Evolutionary conservation across 2,888 invertebrate genomes (phyloP).

Genomic region (Mongoloraphidia duomilia): DNA sequence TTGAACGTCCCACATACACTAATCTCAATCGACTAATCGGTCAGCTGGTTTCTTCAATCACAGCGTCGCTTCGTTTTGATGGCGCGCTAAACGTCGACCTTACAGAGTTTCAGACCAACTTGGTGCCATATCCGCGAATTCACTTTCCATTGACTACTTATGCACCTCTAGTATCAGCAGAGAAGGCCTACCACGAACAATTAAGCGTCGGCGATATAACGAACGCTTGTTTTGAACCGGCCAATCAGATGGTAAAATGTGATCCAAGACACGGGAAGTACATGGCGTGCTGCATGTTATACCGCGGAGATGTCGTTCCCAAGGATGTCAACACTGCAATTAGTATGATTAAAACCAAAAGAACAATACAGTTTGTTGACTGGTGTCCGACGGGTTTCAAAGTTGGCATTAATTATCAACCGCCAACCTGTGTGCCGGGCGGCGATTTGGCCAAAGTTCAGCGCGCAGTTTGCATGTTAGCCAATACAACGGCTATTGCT

Average conservation of each 20-base stretch:
- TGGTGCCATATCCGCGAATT: slow-evolving; percentile 42
- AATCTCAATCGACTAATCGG: slow-evolving; percentile 46
- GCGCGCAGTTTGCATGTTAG: slow-evolving; percentile 51
- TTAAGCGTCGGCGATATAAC: slow-evolving; percentile 39
- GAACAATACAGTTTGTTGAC: slow-evolving; percentile 27
- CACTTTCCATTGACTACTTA: slow-evolving; percentile 41
- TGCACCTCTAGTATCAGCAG: slow-evolving; percentile 38
- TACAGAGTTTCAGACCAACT: slow-evolving; percentile 40
- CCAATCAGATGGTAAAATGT: slow-evolving; percentile 40
- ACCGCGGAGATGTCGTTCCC: slow-evolving; percentile 24
- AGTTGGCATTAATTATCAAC: slow-evolving; percentile 35
- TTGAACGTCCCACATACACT: slow-evolving; percentile 43
- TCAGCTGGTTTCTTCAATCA: slow-evolving; percentile 37
- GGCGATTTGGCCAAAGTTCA: slow-evolving; percentile 43
- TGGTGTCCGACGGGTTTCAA: slow-evolving; percentile 30
- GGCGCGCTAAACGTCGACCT: slow-evolving; percentile 42
- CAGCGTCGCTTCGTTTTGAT: slow-evolving; percentile 41
- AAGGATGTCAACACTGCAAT: slow-evolving; percentile 38
- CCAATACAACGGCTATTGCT: slow-evolving; percentile 51
- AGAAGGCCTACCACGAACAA: slow-evolving; percentile 41
- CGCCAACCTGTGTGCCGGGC: slow-evolving; percentile 32
- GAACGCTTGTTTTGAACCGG: slow-evolving; percentile 43
- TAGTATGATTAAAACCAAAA: slow-evolving; percentile 39
- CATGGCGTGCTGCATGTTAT: slow-evolving; percentile 40
- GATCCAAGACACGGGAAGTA: slow-evolving; percentile 36